These are phyloP conservation scores for Azemiops feae DNA, from an alignment of 2,113 vertebrate genomes.

Conservation along the genomic window DNA sequence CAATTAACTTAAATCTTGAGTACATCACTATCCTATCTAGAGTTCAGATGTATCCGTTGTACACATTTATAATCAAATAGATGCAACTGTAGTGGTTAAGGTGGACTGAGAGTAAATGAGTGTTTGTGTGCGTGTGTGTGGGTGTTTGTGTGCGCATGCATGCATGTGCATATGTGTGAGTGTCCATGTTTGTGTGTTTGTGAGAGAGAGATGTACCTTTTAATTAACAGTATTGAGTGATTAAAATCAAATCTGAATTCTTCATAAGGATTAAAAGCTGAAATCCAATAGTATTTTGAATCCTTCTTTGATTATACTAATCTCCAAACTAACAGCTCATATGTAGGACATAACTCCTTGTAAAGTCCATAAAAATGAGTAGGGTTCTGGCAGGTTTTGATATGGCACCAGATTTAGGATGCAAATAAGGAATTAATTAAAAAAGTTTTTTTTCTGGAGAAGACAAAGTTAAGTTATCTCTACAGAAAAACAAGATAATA, in stretches of 20 bases:
- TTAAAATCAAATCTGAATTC: neutral
- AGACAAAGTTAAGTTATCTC: neutral
- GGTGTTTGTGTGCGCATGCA: too few relatives aligned
- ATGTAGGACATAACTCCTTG: neutral
- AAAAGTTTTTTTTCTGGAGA: neutral
- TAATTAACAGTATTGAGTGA: neutral
- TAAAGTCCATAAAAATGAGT: neutral
- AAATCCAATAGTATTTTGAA: neutral
- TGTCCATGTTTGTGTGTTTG: neutral
- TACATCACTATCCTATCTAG: neutral
- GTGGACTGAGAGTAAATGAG: neutral
- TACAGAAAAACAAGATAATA: neutral
- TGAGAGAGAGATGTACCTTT: neutral
- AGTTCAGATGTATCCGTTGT: neutral
- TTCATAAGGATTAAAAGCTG: neutral
- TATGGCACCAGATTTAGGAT: neutral
- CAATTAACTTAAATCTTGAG: neutral
- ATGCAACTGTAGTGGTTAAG: neutral
- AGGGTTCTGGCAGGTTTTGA: neutral
- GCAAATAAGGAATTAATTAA: neutral
- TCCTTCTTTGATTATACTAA: neutral
- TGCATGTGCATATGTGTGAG: neutral
- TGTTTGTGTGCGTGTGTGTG: neutral
- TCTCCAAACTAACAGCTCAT: neutral
- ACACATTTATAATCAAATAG: neutral